Base-by-base conservation (phyloP, 2,113 vertebrate genomes). In the Strix aluco region DNA sequence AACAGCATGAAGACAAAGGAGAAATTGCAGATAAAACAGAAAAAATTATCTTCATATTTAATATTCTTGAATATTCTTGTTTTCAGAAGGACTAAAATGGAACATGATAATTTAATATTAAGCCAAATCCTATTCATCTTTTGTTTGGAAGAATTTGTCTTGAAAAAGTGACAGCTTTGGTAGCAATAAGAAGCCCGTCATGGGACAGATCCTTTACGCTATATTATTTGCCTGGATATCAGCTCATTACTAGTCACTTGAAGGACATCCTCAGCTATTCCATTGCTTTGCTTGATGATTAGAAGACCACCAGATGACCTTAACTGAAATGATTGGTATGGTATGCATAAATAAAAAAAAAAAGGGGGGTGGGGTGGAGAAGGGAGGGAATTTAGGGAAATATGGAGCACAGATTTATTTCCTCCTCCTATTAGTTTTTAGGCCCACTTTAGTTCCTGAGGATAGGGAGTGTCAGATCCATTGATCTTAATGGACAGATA, bases 301-400 rank as follows among this genome's bases (percentile, higher is more conserved):
- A 79, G n/a, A 81, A 59, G 38, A 44, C 22, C 27, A 80, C 32
- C 20, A 91, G 71, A 36, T 81, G 67, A 47, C 58, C 16, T 11
- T 63, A 61, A 42, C 7, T 27, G 29, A 65, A 88, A 72, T 59
- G 15, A 59, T 7, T 94, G 20, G 6, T 51, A 27, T 51, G 44
- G 25, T 13, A 75, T 17, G 72, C 84, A 54, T 22, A 47, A 38
- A 42, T 54, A 8, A 86, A 67, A 27, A 32, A 32, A 47, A 46
- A 15, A 71, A 17, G 4, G 11, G 26, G 18, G 13, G 25, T 0
- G 6, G 12, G 1, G 2, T 6, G 4, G 29, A 58, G 18, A 54
- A 4, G 9, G 21, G 12, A 81, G 11, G 25, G 6, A 30, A 69
- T 13, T 4, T 21, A 46, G 17, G 22, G 17, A 75, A 82, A 46